phyloP scores from a whole-genome alignment of 2,888 invertebrate genomes.

The Oxyscelio sp. region DNA sequence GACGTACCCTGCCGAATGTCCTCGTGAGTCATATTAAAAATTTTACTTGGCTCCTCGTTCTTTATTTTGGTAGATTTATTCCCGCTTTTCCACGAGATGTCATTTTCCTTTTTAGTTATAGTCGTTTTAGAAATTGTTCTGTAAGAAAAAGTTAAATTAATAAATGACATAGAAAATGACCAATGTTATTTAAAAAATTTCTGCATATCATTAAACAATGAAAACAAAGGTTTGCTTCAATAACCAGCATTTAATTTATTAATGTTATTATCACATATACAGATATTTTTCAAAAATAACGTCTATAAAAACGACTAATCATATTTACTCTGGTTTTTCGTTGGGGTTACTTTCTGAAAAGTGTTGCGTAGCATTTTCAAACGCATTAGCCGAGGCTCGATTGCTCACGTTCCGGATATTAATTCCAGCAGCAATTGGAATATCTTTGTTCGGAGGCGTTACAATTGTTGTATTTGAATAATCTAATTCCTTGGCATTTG shows the following conservation, averaged over 20 bases:
- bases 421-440: slow-evolving; percentile 36
- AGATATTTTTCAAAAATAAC: too few species aligned
- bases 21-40: slow-evolving; percentile 71
- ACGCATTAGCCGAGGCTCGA: slow-evolving; percentile 28
- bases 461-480: slow-evolving; percentile 35
- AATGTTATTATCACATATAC: too few species aligned
- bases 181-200: too few species aligned
- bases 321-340: slow-evolving; percentile 54
- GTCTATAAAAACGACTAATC: too few species aligned
- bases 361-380: slow-evolving; percentile 43
- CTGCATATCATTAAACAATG: too few species aligned
- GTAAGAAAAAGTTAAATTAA: neutral
- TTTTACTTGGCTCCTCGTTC: slow-evolving; percentile 76
- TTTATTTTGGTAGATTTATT: slow-evolving; percentile 77
- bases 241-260: too few species aligned
- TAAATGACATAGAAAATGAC: too few species aligned
- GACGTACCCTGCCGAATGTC: slow-evolving; percentile 81
- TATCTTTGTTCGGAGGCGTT: slow-evolving; percentile 6
- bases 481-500: slow-evolving; percentile 45
- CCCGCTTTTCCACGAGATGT: slow-evolving; percentile 80
- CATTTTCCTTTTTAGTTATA: slow-evolving; percentile 81
- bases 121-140: slow-evolving; percentile 43
- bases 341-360: slow-evolving; percentile 18
- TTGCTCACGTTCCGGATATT: slow-evolving; percentile 31
- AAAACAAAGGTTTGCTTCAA: too few species aligned